phyloP scores from a whole-genome alignment of 2,797 vertebrate genomes.

The Alcedo quadribrachys region DNA sequence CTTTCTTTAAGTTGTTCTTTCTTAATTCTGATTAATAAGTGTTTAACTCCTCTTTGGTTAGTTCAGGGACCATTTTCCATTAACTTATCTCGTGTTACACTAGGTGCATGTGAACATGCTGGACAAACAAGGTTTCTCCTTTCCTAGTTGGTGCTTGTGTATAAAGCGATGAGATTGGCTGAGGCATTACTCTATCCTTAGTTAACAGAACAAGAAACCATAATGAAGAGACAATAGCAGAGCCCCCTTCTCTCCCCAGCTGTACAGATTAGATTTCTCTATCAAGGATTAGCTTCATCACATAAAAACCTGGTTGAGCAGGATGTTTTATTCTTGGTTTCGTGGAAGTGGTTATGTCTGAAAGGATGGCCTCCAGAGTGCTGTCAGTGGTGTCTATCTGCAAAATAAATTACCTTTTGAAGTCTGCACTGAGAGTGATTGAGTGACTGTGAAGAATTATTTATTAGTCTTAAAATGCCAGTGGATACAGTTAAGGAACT shows the following conservation, averaged over 20 bases:
- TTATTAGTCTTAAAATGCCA: slow-evolving; percentile 51
- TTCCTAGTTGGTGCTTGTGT: neutral
- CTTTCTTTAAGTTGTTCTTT: neutral
- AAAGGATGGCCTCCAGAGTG: slow-evolving; percentile 6
- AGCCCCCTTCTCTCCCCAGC: neutral
- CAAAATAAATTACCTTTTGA: slow-evolving; percentile 54
- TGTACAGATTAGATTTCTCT: neutral
- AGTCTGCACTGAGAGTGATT: slow-evolving; percentile 32
- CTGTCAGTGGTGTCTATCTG: slow-evolving; percentile 34
- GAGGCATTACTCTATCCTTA: fast-evolving
- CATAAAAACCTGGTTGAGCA: neutral
- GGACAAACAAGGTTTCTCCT: neutral
- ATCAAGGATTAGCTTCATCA: neutral
- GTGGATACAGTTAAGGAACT: slow-evolving; percentile 30
- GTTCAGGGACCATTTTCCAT: neutral
- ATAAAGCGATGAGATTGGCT: neutral
- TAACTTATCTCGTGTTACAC: neutral
- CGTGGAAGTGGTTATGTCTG: neutral
- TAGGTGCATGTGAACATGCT: fast-evolving
- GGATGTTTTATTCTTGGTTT: slow-evolving; percentile 4
- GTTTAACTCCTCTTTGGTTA: neutral
- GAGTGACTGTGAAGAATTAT: slow-evolving; percentile 56
- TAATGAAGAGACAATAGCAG: neutral
- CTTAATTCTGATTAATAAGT: neutral
- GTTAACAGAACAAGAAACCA: neutral